A percentile compares a stretch with the other conserved stretches of the same genome.
Conservation (phyloP, 2,797 vertebrate genomes). For the Stomatorhinus walkeri region DNA sequence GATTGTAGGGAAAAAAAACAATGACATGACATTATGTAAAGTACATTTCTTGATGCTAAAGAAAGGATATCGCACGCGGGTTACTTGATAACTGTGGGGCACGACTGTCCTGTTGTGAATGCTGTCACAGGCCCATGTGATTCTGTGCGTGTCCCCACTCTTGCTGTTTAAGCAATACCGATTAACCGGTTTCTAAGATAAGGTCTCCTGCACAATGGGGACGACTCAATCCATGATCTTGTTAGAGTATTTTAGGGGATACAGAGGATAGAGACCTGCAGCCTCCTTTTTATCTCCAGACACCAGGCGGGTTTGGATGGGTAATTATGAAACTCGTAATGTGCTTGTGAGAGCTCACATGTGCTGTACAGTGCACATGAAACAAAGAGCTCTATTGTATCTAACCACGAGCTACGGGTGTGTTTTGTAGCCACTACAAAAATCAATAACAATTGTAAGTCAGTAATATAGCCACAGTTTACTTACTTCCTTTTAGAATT, state of each 20-base stretch:
- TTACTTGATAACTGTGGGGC: neutral
- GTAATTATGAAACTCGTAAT: conserved; percentile 21
- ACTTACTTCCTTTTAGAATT: neutral
- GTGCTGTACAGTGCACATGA: conserved; percentile 18
- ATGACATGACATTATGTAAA: neutral
- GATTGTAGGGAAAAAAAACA: neutral
- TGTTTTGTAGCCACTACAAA: neutral
- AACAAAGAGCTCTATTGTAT: conserved; percentile 18
- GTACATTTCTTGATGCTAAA: neutral
- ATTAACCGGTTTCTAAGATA: conserved; percentile 51
- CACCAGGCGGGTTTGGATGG: conserved; percentile 20
- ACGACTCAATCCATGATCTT: conserved; percentile 41
- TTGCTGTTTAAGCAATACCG: conserved; percentile 28
- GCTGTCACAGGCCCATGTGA: neutral
- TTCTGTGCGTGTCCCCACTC: conserved; percentile 32
- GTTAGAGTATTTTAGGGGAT: conserved; percentile 41
- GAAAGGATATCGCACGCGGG: neutral
- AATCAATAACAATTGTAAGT: neutral
- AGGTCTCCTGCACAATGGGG: conserved; percentile 34
- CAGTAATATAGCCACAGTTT: neutral
- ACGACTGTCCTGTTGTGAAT: neutral
- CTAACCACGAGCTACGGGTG: neutral
- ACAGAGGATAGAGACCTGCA: conserved; percentile 24
- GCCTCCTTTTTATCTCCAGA: conserved; percentile 30
- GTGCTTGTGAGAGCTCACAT: conserved; percentile 22